Conservation (phyloP, 2,113 vertebrate genomes). For the Globicephala melas region DNA sequence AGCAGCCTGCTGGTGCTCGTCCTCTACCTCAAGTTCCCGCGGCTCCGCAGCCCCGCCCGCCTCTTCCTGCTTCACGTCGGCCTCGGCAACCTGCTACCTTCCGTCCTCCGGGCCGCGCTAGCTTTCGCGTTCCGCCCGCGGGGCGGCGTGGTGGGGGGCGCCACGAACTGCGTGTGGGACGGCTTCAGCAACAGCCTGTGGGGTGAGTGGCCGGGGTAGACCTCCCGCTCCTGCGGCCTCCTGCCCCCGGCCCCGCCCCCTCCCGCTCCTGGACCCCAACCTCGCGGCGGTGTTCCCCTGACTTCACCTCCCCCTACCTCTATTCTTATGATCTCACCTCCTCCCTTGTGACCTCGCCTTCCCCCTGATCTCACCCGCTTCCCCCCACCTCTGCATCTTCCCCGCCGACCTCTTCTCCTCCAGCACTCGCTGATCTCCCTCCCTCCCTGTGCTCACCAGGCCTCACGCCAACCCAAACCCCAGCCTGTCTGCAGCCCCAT, state of each 20-base stretch:
- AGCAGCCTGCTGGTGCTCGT: constrained; percentile 89
- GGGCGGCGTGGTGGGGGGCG: constrained; percentile 89
- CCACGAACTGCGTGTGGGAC: constrained; percentile 89
- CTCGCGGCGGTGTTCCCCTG: background rate
- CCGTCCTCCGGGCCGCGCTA: constrained; percentile 87
- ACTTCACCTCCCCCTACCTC: background rate
- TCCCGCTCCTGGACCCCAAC: background rate
- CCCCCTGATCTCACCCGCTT: background rate
- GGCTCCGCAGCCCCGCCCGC: constrained; percentile 89
- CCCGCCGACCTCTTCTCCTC: background rate
- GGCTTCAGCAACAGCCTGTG: constrained; percentile 94
- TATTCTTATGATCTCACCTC: background rate
- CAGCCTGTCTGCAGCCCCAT: background rate
- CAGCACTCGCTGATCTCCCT: background rate
- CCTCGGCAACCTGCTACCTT: constrained; percentile 89
- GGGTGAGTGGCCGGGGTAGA: constrained; percentile 83
- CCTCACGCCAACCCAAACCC: background rate
- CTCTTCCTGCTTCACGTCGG: constrained; percentile 90
- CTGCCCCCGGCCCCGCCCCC: background rate
- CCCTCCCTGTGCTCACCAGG: background rate
- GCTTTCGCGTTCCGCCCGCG: constrained; percentile 90
- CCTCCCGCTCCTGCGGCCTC: background rate
- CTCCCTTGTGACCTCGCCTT: background rate
- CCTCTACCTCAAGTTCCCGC: constrained; percentile 89
- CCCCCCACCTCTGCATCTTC: background rate